Percentiles rank a stretch among this genome's conserved stretches.
Conservation (phyloP, 2,888 invertebrate species). For the Clusia tigrina region DNA sequence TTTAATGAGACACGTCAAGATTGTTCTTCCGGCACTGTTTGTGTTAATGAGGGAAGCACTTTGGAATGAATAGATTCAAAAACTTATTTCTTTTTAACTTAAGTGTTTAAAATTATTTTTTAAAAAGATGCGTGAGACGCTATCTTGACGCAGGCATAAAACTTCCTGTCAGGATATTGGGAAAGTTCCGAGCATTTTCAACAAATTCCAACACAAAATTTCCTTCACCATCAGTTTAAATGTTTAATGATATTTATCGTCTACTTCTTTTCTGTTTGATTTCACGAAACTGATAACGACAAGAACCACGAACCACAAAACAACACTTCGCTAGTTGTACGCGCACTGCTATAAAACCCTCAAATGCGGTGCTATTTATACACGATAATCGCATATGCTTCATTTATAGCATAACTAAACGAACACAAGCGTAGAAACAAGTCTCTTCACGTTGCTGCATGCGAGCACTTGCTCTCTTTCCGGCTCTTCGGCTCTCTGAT, state of each 20-base stretch:
- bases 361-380: constrained; percentile 39
- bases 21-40: too few species aligned
- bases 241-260: background rate
- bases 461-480: background rate
- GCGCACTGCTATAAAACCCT: constrained; percentile 38
- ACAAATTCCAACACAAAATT: too few species aligned
- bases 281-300: background rate
- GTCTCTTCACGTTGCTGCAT: background rate
- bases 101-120: too few species aligned
- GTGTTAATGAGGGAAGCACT: too few species aligned
- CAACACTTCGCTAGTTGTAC: constrained; percentile 24
- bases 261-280: background rate
- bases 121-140: too few species aligned
- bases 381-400: constrained; percentile 23
- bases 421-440: background rate
- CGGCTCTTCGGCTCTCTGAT: background rate
- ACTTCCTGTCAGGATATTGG: too few species aligned
- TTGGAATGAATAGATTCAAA: too few species aligned
- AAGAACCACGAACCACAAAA: background rate
- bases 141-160: too few species aligned
- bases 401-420: background rate
- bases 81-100: too few species aligned
- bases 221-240: too few species aligned
- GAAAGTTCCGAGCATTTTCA: too few species aligned
- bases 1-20: too few species aligned